Evolutionary conservation across 1,140 invertebrate species (phyloP), one percentile per base, ranked within the genome.

Genomic region (Drosophila hydei): DNA sequence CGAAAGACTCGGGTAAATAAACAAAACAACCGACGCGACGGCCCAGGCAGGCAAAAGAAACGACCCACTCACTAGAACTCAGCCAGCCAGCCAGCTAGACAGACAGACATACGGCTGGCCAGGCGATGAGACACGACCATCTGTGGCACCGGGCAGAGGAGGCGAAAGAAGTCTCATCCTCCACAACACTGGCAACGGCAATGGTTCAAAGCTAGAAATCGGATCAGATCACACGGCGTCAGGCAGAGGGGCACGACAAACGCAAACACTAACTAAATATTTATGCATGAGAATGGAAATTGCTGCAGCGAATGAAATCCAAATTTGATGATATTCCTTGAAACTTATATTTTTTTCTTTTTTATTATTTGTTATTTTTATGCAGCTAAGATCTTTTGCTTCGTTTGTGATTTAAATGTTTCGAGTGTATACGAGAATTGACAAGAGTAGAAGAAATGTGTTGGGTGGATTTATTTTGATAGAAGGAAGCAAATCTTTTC

Each of bases 281-380:
- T 84, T 84, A 84, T 84, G 69, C 54, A 77, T 77, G 80, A 72
- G 62, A 63, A 68, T 64, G 58, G 67, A 77, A 79, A 77, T 64
- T 69, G 45, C 50, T 68, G 58, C 42, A 72, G 72, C 72, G 54
- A 79, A 67, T 67, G 56, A 65, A 68, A 79, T 65, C 65, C 64
- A 63, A 65, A 68, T 64, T 72, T 74, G 61, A 61, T 77, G 45
- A 54, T 56, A 74, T 81, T 81, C 45, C 62, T 42, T 51, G 42
- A 51, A 85, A 77, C 60, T 79, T 58, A 11, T 8, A 16, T 2
- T 56, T 48, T 33, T 33, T 47, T 19, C 9, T 18, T 50, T 48
- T 18, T 61, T 40, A 33, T 63, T 27, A 16, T 19, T 16, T 50
- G 16, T 40, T 38, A 42, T 45, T 67, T 56, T 56, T 56, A 36